Base-by-base conservation (phyloP, 2,797 vertebrate species). In the Sternarchorhynchus goeldii region DNA sequence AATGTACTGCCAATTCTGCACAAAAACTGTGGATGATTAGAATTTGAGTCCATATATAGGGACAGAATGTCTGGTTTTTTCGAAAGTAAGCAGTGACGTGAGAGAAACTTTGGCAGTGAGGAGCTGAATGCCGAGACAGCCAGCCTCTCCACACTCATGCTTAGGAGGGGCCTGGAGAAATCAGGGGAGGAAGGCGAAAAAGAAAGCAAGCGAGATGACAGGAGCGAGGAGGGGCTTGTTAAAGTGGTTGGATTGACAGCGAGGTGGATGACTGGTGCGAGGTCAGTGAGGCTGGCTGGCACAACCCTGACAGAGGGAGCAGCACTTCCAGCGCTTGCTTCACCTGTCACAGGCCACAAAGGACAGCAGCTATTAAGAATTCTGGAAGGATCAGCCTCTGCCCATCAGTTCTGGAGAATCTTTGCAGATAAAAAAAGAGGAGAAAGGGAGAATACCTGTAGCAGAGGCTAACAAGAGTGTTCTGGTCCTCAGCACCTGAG, bases 211-310 rank as follows among this genome's bases (percentile, higher is more conserved):
- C 18, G 34, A 14, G 55, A 62, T 76, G 29, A 39, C 71, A 77
- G 67, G 59, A 64, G 78, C 59, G 65, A 59, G 59, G 67, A 75
- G 72, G 68, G 70, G 68, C 84, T 85, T 80, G 76, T 84, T 84
- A 85, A 81, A 81, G 82, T 80, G 80, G 78, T 66, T 10, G 59
- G 80, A 73, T 32, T 84, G 80, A 83, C 79, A 81, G 67, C 56
- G 58, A 78, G 62, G 79, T 41, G 76, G 32, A 41, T 58, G 32
- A 66, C 14, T 71, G 29, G 68, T 80, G 77, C 50, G 68, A 25
- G 82, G 84, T 81, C 78, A 81, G 73, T 64, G 57, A 63, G 45
- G 62, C 80, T 17, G 59, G 70, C 50, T 32, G 34, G 75, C 50
- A 73, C 73, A 62, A 59, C 57, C 76, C 55, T 73, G 41, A 81